Evolutionary conservation across 2,797 vertebrate species (phyloP).

Genomic region (Gorsachius magnificus): DNA sequence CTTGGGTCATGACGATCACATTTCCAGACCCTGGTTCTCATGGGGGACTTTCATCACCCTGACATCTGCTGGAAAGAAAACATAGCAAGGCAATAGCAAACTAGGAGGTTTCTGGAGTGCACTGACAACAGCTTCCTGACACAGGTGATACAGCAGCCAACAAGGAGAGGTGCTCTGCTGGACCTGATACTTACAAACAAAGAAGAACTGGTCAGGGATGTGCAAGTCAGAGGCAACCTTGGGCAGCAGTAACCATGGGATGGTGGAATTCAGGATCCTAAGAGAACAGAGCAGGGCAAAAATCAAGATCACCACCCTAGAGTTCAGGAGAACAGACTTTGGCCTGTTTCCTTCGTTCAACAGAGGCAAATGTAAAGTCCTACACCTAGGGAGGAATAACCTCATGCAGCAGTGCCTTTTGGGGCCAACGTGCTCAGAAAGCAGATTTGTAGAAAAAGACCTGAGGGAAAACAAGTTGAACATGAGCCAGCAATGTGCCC

Average conservation of each 20-base stretch:
- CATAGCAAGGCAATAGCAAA: not conserved
- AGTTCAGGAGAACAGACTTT: not conserved
- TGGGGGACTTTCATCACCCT: not conserved
- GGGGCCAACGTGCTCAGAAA: not conserved
- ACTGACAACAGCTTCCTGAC: not conserved
- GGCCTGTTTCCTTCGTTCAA: not conserved
- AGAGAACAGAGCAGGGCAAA: not conserved
- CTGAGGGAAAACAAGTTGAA: not conserved
- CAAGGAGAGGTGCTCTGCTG: not conserved
- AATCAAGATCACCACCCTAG: not conserved
- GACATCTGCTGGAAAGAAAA: not conserved
- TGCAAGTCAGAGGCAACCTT: not conserved
- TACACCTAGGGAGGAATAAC: not conserved
- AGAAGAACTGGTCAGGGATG: not conserved
- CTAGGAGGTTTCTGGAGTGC: not conserved
- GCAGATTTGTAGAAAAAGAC: not conserved
- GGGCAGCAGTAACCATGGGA: not conserved
- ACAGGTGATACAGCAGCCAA: not conserved
- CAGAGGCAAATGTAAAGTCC: not conserved
- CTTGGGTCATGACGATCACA: not conserved
- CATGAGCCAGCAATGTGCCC: not conserved
- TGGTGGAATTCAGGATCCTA: not conserved
- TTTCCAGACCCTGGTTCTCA: not conserved
- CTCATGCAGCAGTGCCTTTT: not conserved
- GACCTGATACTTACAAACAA: not conserved